Evolutionary conservation across 2,888 invertebrate genomes (phyloP).

Genomic region (Drosophila stalkeri): DNA sequence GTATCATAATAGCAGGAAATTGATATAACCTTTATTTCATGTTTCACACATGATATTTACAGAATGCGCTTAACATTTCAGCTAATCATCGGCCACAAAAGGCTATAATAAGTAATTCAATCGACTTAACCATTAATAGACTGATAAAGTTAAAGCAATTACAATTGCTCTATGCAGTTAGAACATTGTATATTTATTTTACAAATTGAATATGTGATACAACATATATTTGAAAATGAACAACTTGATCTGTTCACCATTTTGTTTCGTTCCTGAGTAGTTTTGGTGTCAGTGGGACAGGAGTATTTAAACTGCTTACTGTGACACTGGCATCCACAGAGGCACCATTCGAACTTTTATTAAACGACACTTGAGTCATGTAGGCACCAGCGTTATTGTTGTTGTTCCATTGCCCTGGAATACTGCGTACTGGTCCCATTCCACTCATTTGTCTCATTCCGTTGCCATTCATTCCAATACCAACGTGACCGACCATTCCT

Average conservation of each 20-base stretch:
- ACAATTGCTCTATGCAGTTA: neutral
- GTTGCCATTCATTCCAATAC: slow-evolving; percentile 6
- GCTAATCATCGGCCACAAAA: neutral
- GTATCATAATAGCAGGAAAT: neutral
- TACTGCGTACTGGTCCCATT: slow-evolving; percentile 14
- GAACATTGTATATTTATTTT: neutral
- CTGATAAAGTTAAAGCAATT: neutral
- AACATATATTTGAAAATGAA: neutral
- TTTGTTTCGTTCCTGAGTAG: slow-evolving; percentile 15
- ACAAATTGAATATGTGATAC: neutral
- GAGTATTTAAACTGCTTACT: slow-evolving; percentile 7
- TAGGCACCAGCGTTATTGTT: slow-evolving; percentile 14
- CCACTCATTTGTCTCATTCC: slow-evolving; percentile 19
- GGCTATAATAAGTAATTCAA: neutral
- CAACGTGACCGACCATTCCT: slow-evolving; percentile 17
- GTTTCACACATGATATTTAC: neutral
- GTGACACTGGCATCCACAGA: slow-evolving; percentile 11
- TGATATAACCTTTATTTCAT: neutral
- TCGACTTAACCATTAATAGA: neutral
- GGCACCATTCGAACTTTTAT: neutral
- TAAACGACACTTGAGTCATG: slow-evolving; percentile 5
- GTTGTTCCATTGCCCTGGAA: slow-evolving; percentile 26
- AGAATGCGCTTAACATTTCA: neutral
- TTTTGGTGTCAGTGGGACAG: neutral
- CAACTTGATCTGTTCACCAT: neutral